Conservation (phyloP, 2,797 vertebrate genomes). For the Pelodytes ibericus region DNA sequence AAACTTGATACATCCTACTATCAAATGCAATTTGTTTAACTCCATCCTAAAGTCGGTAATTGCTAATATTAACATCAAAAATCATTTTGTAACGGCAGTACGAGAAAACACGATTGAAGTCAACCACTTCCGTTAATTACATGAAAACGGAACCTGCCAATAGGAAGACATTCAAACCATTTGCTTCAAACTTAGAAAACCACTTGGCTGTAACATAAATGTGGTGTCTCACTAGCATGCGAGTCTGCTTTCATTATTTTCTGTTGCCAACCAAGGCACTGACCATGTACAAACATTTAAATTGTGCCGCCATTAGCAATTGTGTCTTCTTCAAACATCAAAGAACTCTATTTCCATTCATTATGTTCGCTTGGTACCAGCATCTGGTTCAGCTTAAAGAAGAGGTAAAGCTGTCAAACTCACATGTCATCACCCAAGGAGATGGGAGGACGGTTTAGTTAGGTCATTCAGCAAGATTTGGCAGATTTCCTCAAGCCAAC, state of each 20-base stretch:
- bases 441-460: constrained; percentile 45
- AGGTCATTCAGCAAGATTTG: constrained; percentile 40
- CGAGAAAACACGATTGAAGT: not conserved
- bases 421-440: constrained; percentile 48
- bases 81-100: not conserved
- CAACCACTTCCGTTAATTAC: not conserved
- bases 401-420: constrained; percentile 55
- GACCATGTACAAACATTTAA: constrained; percentile 20
- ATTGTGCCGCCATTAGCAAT: constrained; percentile 29
- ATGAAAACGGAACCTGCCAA: not conserved
- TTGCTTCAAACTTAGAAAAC: not conserved
- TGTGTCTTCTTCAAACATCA: constrained; percentile 42
- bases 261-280: not conserved
- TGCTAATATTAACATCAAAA: not conserved
- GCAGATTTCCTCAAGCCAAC: constrained; percentile 28
- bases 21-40: not conserved
- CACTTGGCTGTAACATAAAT: not conserved
- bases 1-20: not conserved
- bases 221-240: not conserved
- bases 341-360: constrained; percentile 43
- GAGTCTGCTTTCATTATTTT: not conserved
- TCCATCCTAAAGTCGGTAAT: not conserved
- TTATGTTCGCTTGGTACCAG: constrained; percentile 24
- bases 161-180: not conserved
- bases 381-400: constrained; percentile 50